Evolutionary conservation across 1,140 invertebrate genomes (phyloP), one percentile per base, ranked within the genome.

Genomic region (Drosophila eugracilis): DNA sequence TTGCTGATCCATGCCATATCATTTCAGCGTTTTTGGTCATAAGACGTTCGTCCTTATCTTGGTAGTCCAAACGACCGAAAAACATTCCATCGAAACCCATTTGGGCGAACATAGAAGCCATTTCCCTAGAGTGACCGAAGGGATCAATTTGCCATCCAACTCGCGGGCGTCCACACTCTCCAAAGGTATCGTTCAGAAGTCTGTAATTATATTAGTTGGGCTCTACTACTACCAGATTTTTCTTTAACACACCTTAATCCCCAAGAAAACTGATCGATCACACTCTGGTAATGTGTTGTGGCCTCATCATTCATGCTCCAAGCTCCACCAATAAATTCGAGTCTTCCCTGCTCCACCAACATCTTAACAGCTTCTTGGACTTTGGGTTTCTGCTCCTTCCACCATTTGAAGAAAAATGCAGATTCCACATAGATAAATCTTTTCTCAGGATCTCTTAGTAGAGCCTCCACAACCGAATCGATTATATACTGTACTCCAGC

Each of bases 281-380:
- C 95, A 37, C 96, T 97, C 66, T 97, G 96, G 92, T 99, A 99
- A 89, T 99, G 97, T 0, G 96, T 95, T 0, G 94, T 93, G 0
- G 97, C 98, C 90, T 99, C 98, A 90, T 99, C 98, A 91, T 99
- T 98, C 97, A 98, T 98, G 58, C 94, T 95, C 96, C 97, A 98
- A 0, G 95, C 95, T 0, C 97, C 97, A 4, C 95, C 94, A 24
- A 96, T 96, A 66, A 99, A 97, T 93, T 99, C 97, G 7, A 99
- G 92, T 77, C 96, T 94, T 2, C 97, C 97, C 78, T 94, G 92
- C 0, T 93, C 84, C 1, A 97, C 95, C n/a, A 97, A 90, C n/a
- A 91, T 90, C 57, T 93, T 93, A 0, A 95, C 94, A 7, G 92
- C 81, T n/a, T 95, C 88, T 50, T 94, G 92, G 3, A 93, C 92